These are phyloP conservation scores for Leptobrachium ailaonicum DNA, from an alignment of 2,113 vertebrate species.

Conservation along the genomic window DNA sequence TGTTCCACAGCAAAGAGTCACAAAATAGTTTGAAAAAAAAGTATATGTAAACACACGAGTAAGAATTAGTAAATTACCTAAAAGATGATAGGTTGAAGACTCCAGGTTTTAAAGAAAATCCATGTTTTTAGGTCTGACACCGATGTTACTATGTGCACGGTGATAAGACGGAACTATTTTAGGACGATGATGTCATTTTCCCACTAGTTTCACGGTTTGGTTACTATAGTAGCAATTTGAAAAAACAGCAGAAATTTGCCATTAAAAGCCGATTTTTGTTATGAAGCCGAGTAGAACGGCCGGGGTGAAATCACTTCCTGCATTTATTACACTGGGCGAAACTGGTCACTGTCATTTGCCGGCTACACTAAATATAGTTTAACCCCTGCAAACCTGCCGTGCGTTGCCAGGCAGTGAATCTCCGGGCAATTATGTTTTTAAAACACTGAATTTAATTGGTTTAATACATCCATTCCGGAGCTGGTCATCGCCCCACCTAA, in stretches of 20 bases:
- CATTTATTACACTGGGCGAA: not conserved
- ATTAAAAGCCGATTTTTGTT: conserved; percentile 15
- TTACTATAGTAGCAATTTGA: conserved; percentile 23
- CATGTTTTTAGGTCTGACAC: not conserved
- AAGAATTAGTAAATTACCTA: too few species aligned
- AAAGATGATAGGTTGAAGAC: not conserved
- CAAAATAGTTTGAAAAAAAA: too few species aligned
- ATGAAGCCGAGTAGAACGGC: conserved; percentile 8
- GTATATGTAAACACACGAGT: too few species aligned
- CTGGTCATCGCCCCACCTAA: conserved; percentile 48
- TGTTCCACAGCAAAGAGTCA: too few species aligned
- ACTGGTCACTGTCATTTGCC: conserved; percentile 12
- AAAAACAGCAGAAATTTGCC: conserved; percentile 19
- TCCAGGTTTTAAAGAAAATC: not conserved
- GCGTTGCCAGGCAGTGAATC: conserved; percentile 34
- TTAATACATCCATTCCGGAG: conserved; percentile 22
- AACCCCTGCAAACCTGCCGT: conserved; percentile 46
- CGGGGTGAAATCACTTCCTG: conserved; percentile 26
- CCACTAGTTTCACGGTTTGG: conserved; percentile 9
- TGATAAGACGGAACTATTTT: conserved; percentile 33
- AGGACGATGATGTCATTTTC: conserved; percentile 20
- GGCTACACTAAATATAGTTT: conserved; percentile 32
- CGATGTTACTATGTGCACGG: not conserved
- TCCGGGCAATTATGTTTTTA: not conserved
- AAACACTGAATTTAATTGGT: conserved; percentile 36